Base-by-base conservation (phyloP, 2,113 vertebrate genomes). In the Sisor rabdophorus region DNA sequence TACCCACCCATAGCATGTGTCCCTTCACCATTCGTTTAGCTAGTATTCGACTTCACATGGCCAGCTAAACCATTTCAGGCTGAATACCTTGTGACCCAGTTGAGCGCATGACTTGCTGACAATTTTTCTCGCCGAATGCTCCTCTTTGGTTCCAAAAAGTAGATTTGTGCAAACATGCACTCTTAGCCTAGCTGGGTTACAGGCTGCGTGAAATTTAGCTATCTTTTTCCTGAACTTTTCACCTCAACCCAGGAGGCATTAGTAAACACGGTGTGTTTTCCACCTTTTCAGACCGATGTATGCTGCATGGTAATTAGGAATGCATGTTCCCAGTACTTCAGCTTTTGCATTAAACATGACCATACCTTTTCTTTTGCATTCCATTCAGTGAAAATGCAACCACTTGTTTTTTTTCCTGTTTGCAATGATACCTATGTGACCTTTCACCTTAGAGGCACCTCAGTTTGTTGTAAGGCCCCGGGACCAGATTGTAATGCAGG, bases 381-480 rank as follows among this genome's bases (percentile, higher is more conserved):
- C 36, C 32, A n/a, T 64, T 48, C 32, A 44, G 19, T 20, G 9
- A 56, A 32, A 61, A 20, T 26, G 22, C 7, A 20, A 47, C 69
- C 77, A 32, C 32, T 59, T 65, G 59, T 65, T 44, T 28, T 52
- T n/a, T 36, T 72, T 26, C 20, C 3, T 56, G 50, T 78, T 56
- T 72, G 58, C 60, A 77, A 60, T 70, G 54, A 59, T 65, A 59
- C 75, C 10, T 24, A 11, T 78, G 17, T 73, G 77, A 78, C 71
- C 74, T 80, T 74, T 84, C 82, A 81, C 91, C 79, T 55, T 91
- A 98, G 97, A 96, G 84, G 93, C 97, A 24, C 97, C 97, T 56
- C 97, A 98, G 88, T 99, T 99, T 91, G 96, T 99, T 87, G 93
- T 99, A 85, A 93, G 97, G 75, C 97, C 97, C 47, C 91, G 97